Evolutionary conservation across 92 coral and sea anemone species (phyloP), one percentile per base, ranked within the genome.

Genomic region (Metridium senile): DNA sequence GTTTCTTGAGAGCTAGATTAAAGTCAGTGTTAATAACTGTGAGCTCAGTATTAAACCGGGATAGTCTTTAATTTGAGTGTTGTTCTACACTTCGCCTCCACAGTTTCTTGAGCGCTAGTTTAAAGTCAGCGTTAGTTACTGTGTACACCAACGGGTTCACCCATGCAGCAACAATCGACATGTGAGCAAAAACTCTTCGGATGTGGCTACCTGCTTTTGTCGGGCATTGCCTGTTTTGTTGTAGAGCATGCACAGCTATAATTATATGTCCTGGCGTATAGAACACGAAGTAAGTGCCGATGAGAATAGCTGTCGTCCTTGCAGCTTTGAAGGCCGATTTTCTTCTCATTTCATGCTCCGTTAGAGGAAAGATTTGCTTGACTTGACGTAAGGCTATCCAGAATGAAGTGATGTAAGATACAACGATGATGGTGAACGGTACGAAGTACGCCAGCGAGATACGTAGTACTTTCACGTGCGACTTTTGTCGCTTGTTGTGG

Each of bases 111-210:
- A 77, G 20, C 7, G 72, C 65, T 52, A 47, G 62, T 53, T 77
- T 77, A 26, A 77, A 67, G n/a, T 77, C 66, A 29, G 45, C 59
- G 34, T 58, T 57, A 16, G 82, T 77, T 1, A 77, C 13, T 9
- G 66, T 53, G 29, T 77, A 77, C 23, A 77, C 74, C 9, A 77
- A 27, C 3, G 82, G 74, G 67, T 77, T 77, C 8, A 77, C 29
- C 82, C 82, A 77, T 33, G 74, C 66, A 26, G 74, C 74, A 1
- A 22, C 32, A 13, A 70, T 23, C 17, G 66, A 9, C 47, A 51
- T 0, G 19, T 9, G 3, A 33, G 27, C 3, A 26, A 26, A 4
- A 22, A 70, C 27, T 72, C 28, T 6, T 47, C 47, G 0, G 6
- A 9, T 3, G 19, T 61, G 32, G 66, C 19, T 1, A 27, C 66